Percentiles rank a stretch among this genome's conserved stretches.
These are phyloP conservation scores for Alethe castanea DNA, from an alignment of 2,113 vertebrate species.

Conservation along the genomic window DNA sequence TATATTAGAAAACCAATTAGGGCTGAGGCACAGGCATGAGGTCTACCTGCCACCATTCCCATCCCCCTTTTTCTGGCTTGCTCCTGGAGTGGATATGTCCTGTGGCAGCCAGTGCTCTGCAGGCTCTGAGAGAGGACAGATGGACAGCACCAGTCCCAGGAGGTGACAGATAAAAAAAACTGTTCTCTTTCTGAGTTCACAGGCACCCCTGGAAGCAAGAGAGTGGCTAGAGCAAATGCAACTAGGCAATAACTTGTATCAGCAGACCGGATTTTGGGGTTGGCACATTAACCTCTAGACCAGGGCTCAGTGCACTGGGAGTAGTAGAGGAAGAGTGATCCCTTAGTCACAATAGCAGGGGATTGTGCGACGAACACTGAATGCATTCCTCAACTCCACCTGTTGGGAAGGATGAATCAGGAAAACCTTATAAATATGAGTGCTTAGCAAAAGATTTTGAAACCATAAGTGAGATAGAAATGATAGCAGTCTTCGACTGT, in stretches of 20 bases:
- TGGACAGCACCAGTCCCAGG: neutral
- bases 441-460: no score
- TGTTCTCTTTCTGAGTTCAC: neutral
- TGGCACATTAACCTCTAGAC: neutral
- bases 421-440: no score
- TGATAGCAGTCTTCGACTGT: no score
- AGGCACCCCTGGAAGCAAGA: neutral
- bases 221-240: neutral
- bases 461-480: no score
- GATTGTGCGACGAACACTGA: fast-evolving
- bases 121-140: neutral
- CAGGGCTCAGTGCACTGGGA: neutral
- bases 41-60: neutral
- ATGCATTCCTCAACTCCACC: neutral
- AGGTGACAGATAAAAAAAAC: fast-evolving
- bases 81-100: neutral
- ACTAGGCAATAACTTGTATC: neutral
- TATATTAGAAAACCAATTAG: neutral
- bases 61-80: neutral
- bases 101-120: neutral
- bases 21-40: neutral
- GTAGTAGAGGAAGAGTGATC: neutral
- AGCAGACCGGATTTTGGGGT: neutral
- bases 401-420: no score
- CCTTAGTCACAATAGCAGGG: neutral